These are phyloP conservation scores for Cinara cedri DNA, from an alignment of 2,888 invertebrate genomes.

Conservation along the genomic window DNA sequence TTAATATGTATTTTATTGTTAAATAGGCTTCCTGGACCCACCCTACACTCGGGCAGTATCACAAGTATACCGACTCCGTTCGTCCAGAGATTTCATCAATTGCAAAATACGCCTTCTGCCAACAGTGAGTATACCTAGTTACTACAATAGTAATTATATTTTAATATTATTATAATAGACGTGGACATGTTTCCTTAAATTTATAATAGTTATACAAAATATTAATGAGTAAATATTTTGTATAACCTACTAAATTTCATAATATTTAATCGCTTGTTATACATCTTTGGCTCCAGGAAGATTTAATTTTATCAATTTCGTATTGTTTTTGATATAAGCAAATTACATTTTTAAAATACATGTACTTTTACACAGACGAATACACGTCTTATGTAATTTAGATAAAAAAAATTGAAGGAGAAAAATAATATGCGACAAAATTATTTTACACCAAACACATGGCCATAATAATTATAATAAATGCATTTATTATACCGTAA, in stretches of 20 bases:
- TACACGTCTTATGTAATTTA: too few relatives aligned
- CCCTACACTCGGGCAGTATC: slow-evolving; percentile 52
- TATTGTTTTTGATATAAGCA: too few relatives aligned
- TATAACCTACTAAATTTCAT: background rate
- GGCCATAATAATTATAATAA: too few relatives aligned
- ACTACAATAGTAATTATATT: background rate
- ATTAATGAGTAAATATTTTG: too few relatives aligned
- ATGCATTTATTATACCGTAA: too few relatives aligned
- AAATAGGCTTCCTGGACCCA: slow-evolving; percentile 53
- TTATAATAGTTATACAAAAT: background rate
- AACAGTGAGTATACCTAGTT: slow-evolving; percentile 43
- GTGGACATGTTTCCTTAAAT: slow-evolving; percentile 2
- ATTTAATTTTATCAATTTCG: too few relatives aligned
- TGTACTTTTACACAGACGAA: too few relatives aligned
- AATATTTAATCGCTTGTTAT: background rate
- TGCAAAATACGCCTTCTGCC: slow-evolving; percentile 32
- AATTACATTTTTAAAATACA: too few relatives aligned
- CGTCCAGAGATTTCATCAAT: slow-evolving; percentile 52
- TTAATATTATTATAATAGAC: background rate
- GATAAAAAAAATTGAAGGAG: too few relatives aligned
- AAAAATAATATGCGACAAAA: too few relatives aligned
- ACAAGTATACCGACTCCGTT: slow-evolving; percentile 52
- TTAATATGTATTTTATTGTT: slow-evolving; percentile 33
- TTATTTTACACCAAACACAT: too few relatives aligned
- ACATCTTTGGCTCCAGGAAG: too few relatives aligned